Evolutionary conservation across 2,888 invertebrate genomes (phyloP).

Genomic region (Aphodius granarius): DNA sequence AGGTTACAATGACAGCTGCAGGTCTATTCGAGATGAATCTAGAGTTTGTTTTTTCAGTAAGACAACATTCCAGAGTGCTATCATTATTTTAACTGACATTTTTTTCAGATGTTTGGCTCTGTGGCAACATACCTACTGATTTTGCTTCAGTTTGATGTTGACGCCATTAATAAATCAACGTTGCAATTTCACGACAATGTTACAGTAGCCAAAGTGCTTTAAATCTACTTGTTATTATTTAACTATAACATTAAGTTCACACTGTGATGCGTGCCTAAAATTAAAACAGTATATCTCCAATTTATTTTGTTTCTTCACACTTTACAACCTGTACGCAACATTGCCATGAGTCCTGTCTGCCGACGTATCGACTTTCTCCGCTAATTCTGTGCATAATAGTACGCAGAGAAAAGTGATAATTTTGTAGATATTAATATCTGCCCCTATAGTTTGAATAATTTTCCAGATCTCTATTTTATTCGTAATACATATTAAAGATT

Average conservation of each 20-base stretch:
- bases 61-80: background rate
- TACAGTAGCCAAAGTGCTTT: background rate
- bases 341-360: too few relatives aligned
- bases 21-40: constrained; percentile 38
- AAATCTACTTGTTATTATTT: background rate
- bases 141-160: constrained; percentile 37
- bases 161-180: background rate
- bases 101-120: constrained; percentile 36
- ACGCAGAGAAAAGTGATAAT: too few relatives aligned
- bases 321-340: too few relatives aligned
- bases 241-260: background rate
- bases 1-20: constrained; percentile 37
- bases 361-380: too few relatives aligned
- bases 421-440: too few relatives aligned
- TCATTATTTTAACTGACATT: background rate
- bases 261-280: background rate
- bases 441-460: too few relatives aligned
- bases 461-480: too few relatives aligned
- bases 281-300: too few relatives aligned
- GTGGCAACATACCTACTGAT: constrained; percentile 39
- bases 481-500: too few relatives aligned
- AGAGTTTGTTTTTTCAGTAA: constrained; percentile 39
- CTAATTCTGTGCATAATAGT: too few relatives aligned
- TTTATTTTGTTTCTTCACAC: too few relatives aligned
- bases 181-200: background rate